Percentiles rank a stretch among this genome's conserved stretches.
These are phyloP conservation scores for Pelagia noctiluca DNA, from an alignment of 30 jellyfish, hydroid and myxozoan species.

Conservation along the genomic window DNA sequence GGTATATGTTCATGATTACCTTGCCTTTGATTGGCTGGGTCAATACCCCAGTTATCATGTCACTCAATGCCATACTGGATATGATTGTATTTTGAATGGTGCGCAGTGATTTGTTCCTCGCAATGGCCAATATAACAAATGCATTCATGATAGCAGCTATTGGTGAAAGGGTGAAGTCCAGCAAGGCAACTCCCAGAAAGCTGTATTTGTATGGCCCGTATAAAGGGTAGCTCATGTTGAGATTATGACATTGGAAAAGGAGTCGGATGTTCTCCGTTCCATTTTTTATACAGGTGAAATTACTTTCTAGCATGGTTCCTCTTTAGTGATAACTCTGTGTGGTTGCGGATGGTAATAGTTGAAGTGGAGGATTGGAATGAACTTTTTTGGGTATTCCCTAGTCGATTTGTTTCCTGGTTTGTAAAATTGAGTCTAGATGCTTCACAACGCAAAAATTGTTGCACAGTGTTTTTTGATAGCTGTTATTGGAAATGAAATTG, in stretches of 20 bases:
- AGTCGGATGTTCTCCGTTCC: background rate
- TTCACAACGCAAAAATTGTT: background rate
- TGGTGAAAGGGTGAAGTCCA: background rate
- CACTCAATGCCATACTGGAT: conserved; percentile 5
- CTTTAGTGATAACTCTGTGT: background rate
- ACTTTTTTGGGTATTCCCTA: background rate
- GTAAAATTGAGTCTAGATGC: too few relatives aligned
- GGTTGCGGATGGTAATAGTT: background rate
- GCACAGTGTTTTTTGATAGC: too few relatives aligned
- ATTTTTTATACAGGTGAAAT: background rate
- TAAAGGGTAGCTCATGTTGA: background rate
- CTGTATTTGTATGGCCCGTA: background rate
- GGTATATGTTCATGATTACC: background rate
- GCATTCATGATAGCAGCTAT: background rate
- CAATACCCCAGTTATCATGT: conserved; percentile 1
- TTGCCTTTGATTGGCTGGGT: conserved; percentile 3
- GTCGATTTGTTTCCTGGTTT: background rate
- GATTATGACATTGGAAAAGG: background rate
- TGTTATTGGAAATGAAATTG: background rate
- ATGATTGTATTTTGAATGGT: background rate
- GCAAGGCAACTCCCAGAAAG: background rate
- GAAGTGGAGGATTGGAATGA: background rate
- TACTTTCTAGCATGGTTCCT: background rate
- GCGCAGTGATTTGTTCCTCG: background rate
- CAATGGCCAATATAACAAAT: background rate